Percentiles rank a stretch among this genome's conserved stretches.
phyloP scores from a whole-genome alignment of 2,113 vertebrate genomes.

The Lanius collurio region DNA sequence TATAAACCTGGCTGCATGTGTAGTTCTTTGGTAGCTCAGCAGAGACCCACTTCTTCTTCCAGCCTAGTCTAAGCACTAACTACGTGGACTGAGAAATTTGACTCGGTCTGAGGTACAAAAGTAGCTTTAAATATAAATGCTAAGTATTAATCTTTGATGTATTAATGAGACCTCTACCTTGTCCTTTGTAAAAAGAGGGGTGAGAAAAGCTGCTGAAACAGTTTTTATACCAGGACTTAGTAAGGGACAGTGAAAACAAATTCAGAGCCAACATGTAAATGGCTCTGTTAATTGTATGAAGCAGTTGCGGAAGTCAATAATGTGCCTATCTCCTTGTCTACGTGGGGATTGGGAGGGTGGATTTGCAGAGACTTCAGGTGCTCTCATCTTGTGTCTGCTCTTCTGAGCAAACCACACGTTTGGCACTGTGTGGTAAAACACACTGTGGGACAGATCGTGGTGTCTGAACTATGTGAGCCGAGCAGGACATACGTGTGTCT shows the following conservation, averaged over 20 bases:
- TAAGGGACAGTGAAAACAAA: background rate
- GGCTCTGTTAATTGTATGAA: background rate
- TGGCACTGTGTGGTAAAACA: background rate
- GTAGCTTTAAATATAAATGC: background rate
- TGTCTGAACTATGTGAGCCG: background rate
- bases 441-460: rapidly evolving
- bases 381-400: background rate
- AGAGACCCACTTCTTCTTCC: background rate
- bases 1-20: background rate
- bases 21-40: background rate
- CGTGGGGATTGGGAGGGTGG: background rate
- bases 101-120: rapidly evolving
- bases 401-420: background rate
- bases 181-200: background rate
- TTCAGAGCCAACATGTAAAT: background rate
- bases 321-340: background rate
- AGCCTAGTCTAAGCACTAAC: background rate
- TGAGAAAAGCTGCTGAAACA: background rate
- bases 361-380: background rate
- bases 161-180: background rate
- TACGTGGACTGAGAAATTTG: background rate
- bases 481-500: background rate
- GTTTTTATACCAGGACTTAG: background rate
- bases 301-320: background rate
- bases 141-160: background rate